Evolutionary conservation across 2,113 vertebrate genomes (phyloP).

Genomic region (Psephotus haematonotus): DNA sequence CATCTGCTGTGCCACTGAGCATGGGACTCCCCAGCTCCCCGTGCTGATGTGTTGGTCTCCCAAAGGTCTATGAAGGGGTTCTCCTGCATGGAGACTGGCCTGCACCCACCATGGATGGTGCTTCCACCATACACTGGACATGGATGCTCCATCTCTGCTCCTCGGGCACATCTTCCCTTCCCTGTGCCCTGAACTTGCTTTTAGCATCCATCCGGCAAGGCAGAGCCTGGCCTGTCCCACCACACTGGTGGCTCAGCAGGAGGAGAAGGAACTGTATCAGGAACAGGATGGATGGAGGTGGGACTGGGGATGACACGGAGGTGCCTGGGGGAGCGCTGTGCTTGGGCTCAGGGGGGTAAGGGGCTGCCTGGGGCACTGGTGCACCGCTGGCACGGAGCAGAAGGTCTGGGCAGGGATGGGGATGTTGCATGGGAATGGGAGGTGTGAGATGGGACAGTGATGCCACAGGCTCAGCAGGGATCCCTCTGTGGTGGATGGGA

Average conservation of each 20-base stretch:
- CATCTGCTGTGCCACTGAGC: not conserved
- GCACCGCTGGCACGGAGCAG: not conserved
- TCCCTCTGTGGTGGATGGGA: not conserved
- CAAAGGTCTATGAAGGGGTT: not conserved
- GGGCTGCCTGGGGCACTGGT: not conserved
- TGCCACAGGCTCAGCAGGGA: not conserved
- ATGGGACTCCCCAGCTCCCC: not conserved
- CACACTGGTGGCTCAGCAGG: not conserved
- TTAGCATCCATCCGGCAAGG: not conserved
- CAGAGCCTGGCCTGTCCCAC: not conserved
- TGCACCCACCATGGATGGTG: not conserved
- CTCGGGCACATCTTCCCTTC: accelerated
- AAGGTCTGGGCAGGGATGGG: constrained; percentile 35
- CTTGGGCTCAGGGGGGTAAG: not conserved
- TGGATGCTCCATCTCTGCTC: not conserved
- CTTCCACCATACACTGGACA: not conserved
- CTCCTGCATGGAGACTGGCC: not conserved
- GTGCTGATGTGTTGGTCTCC: not conserved
- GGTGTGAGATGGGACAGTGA: not conserved
- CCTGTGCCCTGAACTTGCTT: not conserved
- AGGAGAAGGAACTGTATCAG: not conserved
- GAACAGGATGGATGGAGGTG: not conserved
- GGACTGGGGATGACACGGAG: not conserved
- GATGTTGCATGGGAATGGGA: not conserved
- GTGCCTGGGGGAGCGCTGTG: not conserved